A percentile compares a stretch with the other conserved stretches of the same genome.
These are phyloP conservation scores for Horisme vitalbata DNA, from an alignment of 2,888 invertebrate genomes.

Conservation along the genomic window DNA sequence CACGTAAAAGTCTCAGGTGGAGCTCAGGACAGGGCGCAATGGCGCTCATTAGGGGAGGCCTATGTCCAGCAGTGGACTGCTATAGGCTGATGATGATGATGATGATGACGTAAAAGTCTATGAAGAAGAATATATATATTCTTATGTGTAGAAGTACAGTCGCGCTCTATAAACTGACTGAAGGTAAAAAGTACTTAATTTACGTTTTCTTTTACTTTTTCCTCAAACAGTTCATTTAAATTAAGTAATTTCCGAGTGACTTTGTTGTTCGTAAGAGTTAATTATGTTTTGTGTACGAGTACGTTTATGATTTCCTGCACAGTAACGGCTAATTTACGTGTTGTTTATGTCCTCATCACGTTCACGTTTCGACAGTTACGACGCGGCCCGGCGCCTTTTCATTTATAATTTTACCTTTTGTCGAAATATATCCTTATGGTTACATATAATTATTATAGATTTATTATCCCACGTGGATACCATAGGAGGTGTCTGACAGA, in stretches of 20 bases:
- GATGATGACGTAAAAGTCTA: too few relatives aligned
- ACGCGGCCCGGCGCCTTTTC: background rate
- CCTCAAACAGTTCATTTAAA: constrained; percentile 21
- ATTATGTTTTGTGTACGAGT: constrained; percentile 3
- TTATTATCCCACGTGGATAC: too few relatives aligned
- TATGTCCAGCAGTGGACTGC: too few relatives aligned
- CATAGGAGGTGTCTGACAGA: too few relatives aligned
- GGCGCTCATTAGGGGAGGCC: too few relatives aligned
- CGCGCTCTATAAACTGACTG: background rate
- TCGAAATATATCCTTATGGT: too few relatives aligned
- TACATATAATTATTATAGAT: too few relatives aligned
- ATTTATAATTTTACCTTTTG: too few relatives aligned
- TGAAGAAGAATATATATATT: too few relatives aligned
- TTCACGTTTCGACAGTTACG: background rate
- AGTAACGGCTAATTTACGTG: background rate
- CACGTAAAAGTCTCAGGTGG: too few relatives aligned
- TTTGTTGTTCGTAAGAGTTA: constrained; percentile 4
- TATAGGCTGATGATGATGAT: too few relatives aligned
- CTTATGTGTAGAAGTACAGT: background rate
- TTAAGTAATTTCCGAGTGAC: constrained; percentile 13
- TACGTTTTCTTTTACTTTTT: constrained; percentile 14
- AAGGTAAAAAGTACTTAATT: constrained; percentile 6
- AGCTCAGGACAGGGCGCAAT: too few relatives aligned
- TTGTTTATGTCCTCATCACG: background rate
- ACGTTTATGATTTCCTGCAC: background rate